These are phyloP conservation scores for Eristalinus aeneus DNA, from an alignment of 2,888 invertebrate genomes.

Conservation along the genomic window DNA sequence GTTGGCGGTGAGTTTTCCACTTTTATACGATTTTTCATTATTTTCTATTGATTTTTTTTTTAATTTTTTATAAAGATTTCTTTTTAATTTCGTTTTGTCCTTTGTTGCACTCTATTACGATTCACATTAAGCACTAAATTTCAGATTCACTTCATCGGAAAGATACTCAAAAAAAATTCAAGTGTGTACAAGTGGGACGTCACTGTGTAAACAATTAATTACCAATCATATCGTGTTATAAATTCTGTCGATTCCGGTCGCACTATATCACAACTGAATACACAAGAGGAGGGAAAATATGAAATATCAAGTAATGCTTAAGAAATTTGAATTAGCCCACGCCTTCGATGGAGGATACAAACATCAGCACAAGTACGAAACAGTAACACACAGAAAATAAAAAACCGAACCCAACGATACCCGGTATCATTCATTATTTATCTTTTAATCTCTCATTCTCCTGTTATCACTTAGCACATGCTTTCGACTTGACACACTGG, in stretches of 20 bases:
- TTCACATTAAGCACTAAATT: slow-evolving; percentile 38
- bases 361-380: slow-evolving; percentile 29
- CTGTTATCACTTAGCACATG: slow-evolving; percentile 57
- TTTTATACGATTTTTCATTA: slow-evolving; percentile 74
- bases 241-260: slow-evolving; percentile 50
- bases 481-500: slow-evolving; percentile 8
- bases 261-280: slow-evolving; percentile 24
- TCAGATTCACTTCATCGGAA: not conserved
- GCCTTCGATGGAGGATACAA: slow-evolving; percentile 16
- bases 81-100: slow-evolving; percentile 9
- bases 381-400: not conserved
- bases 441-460: slow-evolving; percentile 27
- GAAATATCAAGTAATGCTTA: slow-evolving; percentile 18
- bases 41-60: slow-evolving; percentile 42
- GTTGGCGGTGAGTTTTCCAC: slow-evolving; percentile 62
- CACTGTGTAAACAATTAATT: slow-evolving; percentile 59
- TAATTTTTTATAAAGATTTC: slow-evolving; percentile 14
- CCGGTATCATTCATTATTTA: slow-evolving; percentile 7
- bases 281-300: not conserved
- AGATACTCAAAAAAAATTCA: not conserved
- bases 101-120: slow-evolving; percentile 36
- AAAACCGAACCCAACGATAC: not conserved
- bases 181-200: not conserved
- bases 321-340: slow-evolving; percentile 1
- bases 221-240: slow-evolving; percentile 55